These are phyloP conservation scores for Athrips mouffetella DNA, from an alignment of 2,888 invertebrate species.

Conservation along the genomic window DNA sequence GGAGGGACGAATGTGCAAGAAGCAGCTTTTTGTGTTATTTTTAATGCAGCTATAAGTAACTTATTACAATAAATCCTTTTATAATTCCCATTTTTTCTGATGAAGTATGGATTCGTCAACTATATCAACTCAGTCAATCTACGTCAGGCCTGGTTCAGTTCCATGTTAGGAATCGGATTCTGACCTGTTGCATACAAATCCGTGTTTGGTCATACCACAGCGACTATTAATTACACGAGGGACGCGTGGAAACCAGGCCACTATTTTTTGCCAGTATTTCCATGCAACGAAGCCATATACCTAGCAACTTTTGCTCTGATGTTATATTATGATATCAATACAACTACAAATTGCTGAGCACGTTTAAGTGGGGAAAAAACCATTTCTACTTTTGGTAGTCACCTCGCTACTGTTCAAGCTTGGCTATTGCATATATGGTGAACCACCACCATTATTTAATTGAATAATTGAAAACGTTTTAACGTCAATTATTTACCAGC, in stretches of 20 bases:
- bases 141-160: constrained; percentile 33
- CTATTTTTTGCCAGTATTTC: constrained; percentile 45
- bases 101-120: constrained; percentile 41
- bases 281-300: constrained; percentile 35
- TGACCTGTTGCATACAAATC: constrained; percentile 49
- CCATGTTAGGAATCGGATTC: constrained; percentile 51
- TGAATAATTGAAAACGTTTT: constrained; percentile 57
- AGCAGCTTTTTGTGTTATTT: constrained; percentile 18
- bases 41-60: neutral
- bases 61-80: constrained; percentile 29
- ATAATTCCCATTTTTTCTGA: constrained; percentile 20
- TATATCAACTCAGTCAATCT: constrained; percentile 41
- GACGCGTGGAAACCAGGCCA: constrained; percentile 49
- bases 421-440: constrained; percentile 47
- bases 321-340: constrained; percentile 41
- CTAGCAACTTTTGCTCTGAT: constrained; percentile 31
- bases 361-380: constrained; percentile 36
- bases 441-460: constrained; percentile 54
- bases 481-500: constrained; percentile 64
- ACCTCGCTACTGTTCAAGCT: constrained; percentile 31
- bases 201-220: constrained; percentile 51
- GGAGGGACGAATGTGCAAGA: constrained; percentile 44
- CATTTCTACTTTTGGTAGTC: constrained; percentile 42
- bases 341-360: constrained; percentile 39
- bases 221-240: constrained; percentile 51